Evolutionary conservation across 1,140 invertebrate species (phyloP).

Genomic region (Pectinophora gossypiella): DNA sequence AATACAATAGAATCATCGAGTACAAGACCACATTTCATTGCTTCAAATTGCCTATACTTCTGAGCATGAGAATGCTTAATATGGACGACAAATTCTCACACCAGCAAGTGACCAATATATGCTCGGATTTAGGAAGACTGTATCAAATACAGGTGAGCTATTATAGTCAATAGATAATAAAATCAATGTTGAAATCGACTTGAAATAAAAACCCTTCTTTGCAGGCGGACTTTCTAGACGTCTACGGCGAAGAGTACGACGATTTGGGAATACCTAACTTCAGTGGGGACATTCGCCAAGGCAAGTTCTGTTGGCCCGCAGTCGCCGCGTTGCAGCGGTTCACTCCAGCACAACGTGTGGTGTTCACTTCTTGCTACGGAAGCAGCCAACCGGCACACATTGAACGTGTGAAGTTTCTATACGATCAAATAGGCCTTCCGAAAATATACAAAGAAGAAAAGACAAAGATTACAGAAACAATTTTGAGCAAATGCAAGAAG

Average conservation of each 20-base stretch:
- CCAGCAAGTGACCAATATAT: neutral
- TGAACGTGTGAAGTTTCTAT: constrained; percentile 82
- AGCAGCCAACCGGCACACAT: constrained; percentile 78
- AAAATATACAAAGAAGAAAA: constrained; percentile 76
- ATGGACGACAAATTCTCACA: neutral
- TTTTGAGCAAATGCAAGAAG: too few species aligned
- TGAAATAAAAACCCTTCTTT: neutral
- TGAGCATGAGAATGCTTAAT: neutral
- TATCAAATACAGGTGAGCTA: constrained; percentile 87
- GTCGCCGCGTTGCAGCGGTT: constrained; percentile 86
- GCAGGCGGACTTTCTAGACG: constrained; percentile 90
- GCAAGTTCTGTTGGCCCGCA: constrained; percentile 92
- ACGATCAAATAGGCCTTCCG: constrained; percentile 82
- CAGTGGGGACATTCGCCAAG: constrained; percentile 89
- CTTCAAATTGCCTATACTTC: neutral
- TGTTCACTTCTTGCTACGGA: constrained; percentile 85
- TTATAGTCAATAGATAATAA: constrained; percentile 4
- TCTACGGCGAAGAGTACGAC: constrained; percentile 80
- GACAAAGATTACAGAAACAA: too few species aligned
- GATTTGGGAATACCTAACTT: constrained; percentile 84
- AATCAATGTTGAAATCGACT: neutral
- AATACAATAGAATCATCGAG: neutral
- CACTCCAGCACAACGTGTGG: constrained; percentile 77
- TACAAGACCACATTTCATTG: neutral
- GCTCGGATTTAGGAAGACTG: constrained; percentile 86